Base-by-base conservation (phyloP, 2,888 invertebrate genomes). In the Trichogramma dendrolimi region DNA sequence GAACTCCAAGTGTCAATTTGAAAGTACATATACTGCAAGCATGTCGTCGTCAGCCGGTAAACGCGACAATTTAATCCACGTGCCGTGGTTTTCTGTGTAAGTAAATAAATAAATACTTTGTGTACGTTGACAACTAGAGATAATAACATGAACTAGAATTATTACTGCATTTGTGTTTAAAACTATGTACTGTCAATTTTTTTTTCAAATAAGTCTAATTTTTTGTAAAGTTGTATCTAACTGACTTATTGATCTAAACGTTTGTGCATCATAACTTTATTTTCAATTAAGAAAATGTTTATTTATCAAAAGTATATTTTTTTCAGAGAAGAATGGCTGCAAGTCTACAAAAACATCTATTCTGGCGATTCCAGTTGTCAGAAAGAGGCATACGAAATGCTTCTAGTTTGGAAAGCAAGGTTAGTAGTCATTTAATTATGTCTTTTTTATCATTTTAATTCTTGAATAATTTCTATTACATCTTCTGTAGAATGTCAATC, bases 371-470 rank as follows among this genome's bases (percentile, higher is more conserved):
- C 63, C 6, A 46, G 14, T 1, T 69, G 75, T 52, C 78, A 78
- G 55, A 71, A 53, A 0, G 70, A 71, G 54, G 75, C 73, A 7
- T 77, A 73, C 55, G 69, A 77, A 47, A 72, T 68, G 7, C 70
- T 78, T 48, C 62, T 76, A 6, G 71, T 73, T 55, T 79, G 79
- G 79, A 77, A 77, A 69, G 72, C 76, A 55, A 77, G 79, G 78
- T 78, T 67, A 48, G 42, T 39, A 53, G 10, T 6, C 39, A 51
- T 40, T 7, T 27, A 27, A 27, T 27, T 27, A 27, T 27, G 3
- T 27, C 27, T 27, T 27, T 27, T 27, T 27, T 27, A 27, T 2
- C 1, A 56, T 56, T 38, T 7, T 0, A n/a, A 47, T 40, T 39
- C 39, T 51, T 27, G 48, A 44, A 52, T 6, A 4, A 40, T 2